Evolutionary conservation across 1,140 invertebrate genomes (phyloP).

Genomic region (Pomacea maculata): DNA sequence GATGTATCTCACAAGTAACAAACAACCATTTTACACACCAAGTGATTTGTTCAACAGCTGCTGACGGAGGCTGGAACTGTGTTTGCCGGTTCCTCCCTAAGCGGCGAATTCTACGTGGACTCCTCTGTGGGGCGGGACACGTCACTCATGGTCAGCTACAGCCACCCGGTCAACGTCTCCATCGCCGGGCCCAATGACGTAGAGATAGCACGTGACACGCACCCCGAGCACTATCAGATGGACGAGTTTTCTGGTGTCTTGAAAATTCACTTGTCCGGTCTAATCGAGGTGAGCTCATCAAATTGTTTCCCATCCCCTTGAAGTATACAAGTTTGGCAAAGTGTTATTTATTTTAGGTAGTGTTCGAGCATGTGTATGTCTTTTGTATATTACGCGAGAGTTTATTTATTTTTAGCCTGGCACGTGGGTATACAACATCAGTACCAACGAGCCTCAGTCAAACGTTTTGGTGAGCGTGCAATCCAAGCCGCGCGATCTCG

Average conservation of each 20-base stretch:
- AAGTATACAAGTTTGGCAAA: background rate
- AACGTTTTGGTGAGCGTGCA: constrained; percentile 29
- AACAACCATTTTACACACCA: too few relatives aligned
- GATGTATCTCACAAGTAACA: too few relatives aligned
- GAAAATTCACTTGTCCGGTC: constrained; percentile 20
- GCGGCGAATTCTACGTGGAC: constrained; percentile 35
- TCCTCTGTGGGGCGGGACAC: constrained; percentile 34
- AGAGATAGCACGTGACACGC: constrained; percentile 13
- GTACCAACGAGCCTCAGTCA: constrained; percentile 21
- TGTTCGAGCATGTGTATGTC: background rate
- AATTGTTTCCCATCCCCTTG: background rate
- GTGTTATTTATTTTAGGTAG: too few relatives aligned
- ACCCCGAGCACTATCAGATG: constrained; percentile 17
- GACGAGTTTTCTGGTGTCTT: constrained; percentile 26
- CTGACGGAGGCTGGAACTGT: constrained; percentile 20
- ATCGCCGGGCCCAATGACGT: constrained; percentile 16
- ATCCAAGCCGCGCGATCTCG: constrained; percentile 22
- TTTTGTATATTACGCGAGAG: background rate
- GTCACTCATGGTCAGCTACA: constrained; percentile 32
- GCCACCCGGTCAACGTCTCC: constrained; percentile 27
- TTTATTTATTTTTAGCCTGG: constrained; percentile 4
- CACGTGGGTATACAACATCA: constrained; percentile 27
- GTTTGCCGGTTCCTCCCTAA: background rate
- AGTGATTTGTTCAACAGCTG: constrained; percentile 17
- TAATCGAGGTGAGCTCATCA: constrained; percentile 20